Conservation (phyloP, 2,113 vertebrate genomes). For the Carassius gibelio region DNA sequence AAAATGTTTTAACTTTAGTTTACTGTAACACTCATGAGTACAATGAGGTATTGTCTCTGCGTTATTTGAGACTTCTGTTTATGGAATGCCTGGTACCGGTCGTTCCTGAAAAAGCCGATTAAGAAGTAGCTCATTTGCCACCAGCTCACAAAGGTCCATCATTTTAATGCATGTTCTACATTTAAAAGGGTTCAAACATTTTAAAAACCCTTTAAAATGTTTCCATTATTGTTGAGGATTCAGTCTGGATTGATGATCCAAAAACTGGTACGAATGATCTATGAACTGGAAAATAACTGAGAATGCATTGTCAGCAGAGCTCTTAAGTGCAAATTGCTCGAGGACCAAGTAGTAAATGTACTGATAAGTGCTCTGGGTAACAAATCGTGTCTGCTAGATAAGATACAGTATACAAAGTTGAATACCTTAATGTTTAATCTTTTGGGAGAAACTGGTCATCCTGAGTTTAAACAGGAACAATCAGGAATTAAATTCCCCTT, state of each 20-base stretch:
- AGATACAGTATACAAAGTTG: background rate
- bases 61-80: constrained; percentile 19
- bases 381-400: background rate
- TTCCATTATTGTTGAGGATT: background rate
- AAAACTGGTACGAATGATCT: background rate
- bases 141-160: background rate
- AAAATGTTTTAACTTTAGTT: background rate
- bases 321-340: background rate
- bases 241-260: background rate
- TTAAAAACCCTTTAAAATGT: background rate
- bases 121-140: background rate
- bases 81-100: background rate
- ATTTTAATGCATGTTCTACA: background rate
- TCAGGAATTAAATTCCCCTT: background rate
- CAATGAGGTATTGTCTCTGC: background rate
- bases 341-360: background rate
- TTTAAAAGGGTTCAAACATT: background rate
- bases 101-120: background rate
- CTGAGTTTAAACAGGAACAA: background rate
- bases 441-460: background rate
- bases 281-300: background rate
- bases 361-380: background rate
- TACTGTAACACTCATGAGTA: background rate
- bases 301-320: background rate
- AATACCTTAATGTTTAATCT: background rate